phyloP scores from a whole-genome alignment of 2,888 invertebrate genomes.

The Nezara viridula region DNA sequence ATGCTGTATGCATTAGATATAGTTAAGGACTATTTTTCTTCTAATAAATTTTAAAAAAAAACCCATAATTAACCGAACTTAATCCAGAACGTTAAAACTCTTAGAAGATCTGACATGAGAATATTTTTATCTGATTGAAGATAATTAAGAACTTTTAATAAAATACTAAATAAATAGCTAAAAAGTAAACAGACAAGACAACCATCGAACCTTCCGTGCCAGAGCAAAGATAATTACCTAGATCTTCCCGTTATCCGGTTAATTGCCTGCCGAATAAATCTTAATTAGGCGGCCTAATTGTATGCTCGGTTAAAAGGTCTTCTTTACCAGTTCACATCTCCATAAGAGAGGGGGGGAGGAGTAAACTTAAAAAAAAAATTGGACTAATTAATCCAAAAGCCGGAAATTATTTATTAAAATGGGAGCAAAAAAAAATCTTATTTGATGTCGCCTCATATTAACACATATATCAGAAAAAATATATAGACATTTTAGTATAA shows the following conservation, averaged over 20 bases:
- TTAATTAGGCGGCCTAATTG: not conserved
- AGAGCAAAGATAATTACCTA: not conserved
- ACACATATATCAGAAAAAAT: too few relatives aligned
- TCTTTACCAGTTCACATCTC: constrained; percentile 1
- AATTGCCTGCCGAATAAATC: constrained; percentile 8
- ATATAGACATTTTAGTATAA: too few relatives aligned
- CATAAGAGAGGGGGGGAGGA: too few relatives aligned
- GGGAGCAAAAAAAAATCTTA: not conserved
- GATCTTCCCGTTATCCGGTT: not conserved
- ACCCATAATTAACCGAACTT: not conserved
- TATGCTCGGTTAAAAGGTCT: constrained; percentile 3
- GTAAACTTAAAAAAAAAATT: not conserved
- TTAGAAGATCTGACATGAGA: too few relatives aligned
- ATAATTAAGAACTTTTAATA: not conserved
- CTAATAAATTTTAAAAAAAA: too few relatives aligned
- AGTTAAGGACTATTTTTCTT: too few relatives aligned
- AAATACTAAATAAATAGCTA: not conserved
- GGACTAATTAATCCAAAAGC: not conserved
- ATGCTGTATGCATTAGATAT: too few relatives aligned
- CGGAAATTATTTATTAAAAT: not conserved
- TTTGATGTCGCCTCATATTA: too few relatives aligned
- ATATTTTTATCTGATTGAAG: too few relatives aligned
- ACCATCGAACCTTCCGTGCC: not conserved
- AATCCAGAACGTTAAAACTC: too few relatives aligned
- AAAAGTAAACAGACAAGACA: not conserved